Percentiles rank a stretch among this genome's conserved stretches.
phyloP scores from a whole-genome alignment of 2,113 vertebrate species.

The Vidua macroura region DNA sequence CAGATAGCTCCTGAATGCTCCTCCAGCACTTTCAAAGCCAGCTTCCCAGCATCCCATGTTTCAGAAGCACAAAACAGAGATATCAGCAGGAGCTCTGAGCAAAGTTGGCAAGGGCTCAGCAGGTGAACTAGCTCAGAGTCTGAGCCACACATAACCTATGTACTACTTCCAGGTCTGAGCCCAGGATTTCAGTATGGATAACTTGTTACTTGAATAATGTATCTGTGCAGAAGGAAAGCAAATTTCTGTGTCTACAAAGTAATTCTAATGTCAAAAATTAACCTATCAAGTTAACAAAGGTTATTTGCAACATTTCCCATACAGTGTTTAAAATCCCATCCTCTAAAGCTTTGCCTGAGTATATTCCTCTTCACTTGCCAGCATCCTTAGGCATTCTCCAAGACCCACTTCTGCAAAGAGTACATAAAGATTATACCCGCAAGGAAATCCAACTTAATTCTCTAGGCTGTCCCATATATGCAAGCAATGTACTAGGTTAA shows the following conservation, averaged over 20 bases:
- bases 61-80: not conserved
- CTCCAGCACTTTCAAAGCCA: not conserved
- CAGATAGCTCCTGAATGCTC: not conserved
- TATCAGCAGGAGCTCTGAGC: not conserved
- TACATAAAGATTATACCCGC: not conserved
- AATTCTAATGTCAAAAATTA: not conserved
- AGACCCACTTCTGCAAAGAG: not conserved
- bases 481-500: not conserved
- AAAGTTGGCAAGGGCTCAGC: not conserved
- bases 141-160: not conserved
- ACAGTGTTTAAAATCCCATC: not conserved
- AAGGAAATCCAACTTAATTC: not conserved
- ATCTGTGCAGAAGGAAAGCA: not conserved
- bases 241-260: not conserved
- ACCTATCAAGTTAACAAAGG: not conserved
- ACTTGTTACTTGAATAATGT: not conserved
- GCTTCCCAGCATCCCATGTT: not conserved
- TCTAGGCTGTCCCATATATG: not conserved
- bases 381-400: not conserved
- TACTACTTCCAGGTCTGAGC: not conserved
- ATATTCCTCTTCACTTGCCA: not conserved
- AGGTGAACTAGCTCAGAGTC: not conserved
- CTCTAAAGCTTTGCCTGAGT: not conserved
- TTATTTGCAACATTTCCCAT: not conserved
- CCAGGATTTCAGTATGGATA: not conserved